Conservation (phyloP, 1,140 invertebrate genomes). For the Nasonia giraulti region DNA sequence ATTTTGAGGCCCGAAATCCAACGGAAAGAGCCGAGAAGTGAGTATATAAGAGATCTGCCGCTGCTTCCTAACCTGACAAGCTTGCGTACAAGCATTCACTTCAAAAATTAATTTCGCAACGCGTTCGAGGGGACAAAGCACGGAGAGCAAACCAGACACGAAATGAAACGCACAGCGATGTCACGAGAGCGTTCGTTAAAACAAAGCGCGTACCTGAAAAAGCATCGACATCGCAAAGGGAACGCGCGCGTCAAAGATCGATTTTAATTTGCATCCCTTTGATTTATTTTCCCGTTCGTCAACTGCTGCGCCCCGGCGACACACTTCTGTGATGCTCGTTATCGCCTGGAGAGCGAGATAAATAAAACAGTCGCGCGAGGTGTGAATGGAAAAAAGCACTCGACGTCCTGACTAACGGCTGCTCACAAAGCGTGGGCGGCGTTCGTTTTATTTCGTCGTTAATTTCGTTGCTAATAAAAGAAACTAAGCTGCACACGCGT, state of each 20-base stretch:
- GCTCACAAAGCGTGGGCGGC: neutral
- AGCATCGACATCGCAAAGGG: neutral
- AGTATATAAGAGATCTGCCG: no score
- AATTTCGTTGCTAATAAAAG: neutral
- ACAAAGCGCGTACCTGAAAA: neutral
- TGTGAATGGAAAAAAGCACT: neutral
- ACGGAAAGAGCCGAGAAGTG: no score
- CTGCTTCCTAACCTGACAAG: no score
- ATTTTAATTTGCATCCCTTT: slow-evolving; percentile 29
- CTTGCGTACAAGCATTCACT: no score
- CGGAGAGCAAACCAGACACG: neutral
- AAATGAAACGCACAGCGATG: neutral
- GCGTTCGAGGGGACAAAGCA: neutral
- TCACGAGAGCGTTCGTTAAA: neutral
- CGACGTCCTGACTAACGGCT: neutral
- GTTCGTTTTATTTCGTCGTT: neutral
- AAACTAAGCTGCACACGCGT: neutral
- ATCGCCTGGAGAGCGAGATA: neutral
- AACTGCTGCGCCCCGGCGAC: neutral
- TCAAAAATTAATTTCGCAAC: neutral
- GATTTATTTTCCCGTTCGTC: slow-evolving; percentile 14
- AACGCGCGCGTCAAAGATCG: neutral
- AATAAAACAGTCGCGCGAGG: neutral
- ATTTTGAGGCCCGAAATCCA: no score
- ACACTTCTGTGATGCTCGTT: neutral